These are phyloP conservation scores for Scomber scombrus DNA, from an alignment of 2,113 vertebrate species.

Conservation along the genomic window DNA sequence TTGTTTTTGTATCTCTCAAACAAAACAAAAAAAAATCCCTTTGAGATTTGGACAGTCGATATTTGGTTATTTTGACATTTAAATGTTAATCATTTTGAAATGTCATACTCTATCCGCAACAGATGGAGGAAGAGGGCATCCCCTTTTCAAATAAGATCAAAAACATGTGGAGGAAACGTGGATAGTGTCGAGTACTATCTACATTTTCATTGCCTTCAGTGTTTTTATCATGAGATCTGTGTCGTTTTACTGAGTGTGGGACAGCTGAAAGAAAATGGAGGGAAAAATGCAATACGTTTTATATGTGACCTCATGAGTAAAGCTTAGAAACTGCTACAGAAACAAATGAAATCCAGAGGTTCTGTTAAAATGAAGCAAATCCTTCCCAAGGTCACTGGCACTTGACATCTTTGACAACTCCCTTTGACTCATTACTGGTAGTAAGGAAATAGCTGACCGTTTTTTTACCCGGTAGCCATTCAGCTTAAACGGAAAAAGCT, in stretches of 20 bases:
- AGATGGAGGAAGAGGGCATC: constrained; percentile 75
- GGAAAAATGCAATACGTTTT: no score
- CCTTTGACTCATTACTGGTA: constrained; percentile 27
- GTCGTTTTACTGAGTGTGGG: neutral
- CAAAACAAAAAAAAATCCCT: constrained; percentile 62
- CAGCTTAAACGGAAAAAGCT: constrained; percentile 32
- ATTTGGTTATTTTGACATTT: constrained; percentile 84
- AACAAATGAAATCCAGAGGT: neutral
- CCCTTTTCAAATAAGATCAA: constrained; percentile 71
- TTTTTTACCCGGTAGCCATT: neutral
- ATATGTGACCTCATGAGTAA: no score
- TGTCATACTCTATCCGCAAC: constrained; percentile 81
- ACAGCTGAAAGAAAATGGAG: constrained; percentile 11
- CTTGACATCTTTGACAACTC: neutral
- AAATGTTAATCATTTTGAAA: constrained; percentile 82
- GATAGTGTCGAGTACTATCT: constrained; percentile 25
- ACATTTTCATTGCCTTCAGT: neutral
- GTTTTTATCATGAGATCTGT: constrained; percentile 20
- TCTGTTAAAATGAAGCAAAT: neutral
- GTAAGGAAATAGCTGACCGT: constrained; percentile 10
- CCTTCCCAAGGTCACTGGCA: neutral
- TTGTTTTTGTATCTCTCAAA: constrained; percentile 56
- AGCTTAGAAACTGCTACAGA: neutral
- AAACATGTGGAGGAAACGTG: constrained; percentile 67
- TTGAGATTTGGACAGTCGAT: constrained; percentile 60